Percentiles rank a stretch among this genome's conserved stretches.
phyloP scores from a whole-genome alignment of 2,797 vertebrate species.

The Anabacerthia variegaticeps region DNA sequence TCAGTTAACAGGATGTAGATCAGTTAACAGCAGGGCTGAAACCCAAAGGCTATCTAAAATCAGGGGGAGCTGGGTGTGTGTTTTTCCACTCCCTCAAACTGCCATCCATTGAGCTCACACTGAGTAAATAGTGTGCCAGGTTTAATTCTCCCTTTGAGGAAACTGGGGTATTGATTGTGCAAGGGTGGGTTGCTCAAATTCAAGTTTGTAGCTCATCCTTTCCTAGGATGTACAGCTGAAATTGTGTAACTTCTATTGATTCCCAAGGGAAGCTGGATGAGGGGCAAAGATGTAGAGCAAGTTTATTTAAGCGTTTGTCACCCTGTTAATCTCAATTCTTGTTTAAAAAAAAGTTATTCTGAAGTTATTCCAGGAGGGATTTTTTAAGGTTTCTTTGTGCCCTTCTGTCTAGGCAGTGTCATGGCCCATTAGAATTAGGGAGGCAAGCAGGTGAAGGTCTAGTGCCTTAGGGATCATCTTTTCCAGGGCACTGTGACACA shows the following conservation, averaged over 20 bases:
- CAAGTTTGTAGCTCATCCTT: background rate
- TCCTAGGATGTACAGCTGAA: background rate
- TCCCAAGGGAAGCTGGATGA: background rate
- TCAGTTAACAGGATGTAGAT: background rate
- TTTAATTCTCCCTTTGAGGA: background rate
- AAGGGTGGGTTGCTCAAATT: background rate
- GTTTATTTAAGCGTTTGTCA: background rate
- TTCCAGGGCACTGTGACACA: background rate
- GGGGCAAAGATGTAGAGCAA: background rate
- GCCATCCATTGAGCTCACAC: background rate
- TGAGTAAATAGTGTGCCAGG: background rate
- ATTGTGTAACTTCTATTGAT: background rate
- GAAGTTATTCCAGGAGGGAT: background rate
- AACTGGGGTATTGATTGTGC: background rate
- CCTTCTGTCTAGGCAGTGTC: background rate
- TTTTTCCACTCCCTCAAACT: background rate
- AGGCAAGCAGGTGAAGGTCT: background rate
- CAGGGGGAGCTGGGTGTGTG: accelerated
- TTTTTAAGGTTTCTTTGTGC: background rate
- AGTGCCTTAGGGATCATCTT: background rate
- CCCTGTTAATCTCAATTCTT: background rate
- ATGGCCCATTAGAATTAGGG: background rate
- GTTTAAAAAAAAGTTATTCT: background rate
- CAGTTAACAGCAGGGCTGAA: background rate
- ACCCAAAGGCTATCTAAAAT: background rate